These are phyloP conservation scores for Oxygymnocypris stewartii DNA, from an alignment of 2,113 vertebrate genomes.

Conservation along the genomic window DNA sequence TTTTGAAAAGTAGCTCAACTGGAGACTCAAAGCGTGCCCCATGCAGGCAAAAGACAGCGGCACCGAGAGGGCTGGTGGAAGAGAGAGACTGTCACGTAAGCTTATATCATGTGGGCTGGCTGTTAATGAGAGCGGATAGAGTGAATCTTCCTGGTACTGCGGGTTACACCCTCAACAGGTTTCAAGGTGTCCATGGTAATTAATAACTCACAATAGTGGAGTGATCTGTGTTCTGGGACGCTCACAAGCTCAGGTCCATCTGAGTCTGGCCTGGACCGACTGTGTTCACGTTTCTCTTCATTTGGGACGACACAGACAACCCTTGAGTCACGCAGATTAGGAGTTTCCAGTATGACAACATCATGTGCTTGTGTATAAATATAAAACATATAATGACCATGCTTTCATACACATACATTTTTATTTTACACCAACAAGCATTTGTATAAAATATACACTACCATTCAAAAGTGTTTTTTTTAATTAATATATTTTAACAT, in stretches of 20 bases:
- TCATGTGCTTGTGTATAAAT: neutral
- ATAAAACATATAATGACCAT: neutral
- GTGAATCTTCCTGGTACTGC: constrained; percentile 40
- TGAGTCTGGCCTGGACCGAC: neutral
- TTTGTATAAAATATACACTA: neutral
- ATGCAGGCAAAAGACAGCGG: neutral
- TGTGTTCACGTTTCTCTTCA: neutral
- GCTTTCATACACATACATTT: neutral
- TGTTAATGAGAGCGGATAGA: constrained; percentile 43
- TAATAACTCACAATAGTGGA: neutral
- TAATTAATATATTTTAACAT: neutral
- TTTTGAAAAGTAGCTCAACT: constrained; percentile 25
- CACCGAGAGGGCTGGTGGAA: neutral
- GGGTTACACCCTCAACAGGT: neutral
- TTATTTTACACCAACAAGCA: neutral
- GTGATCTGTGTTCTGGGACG: neutral
- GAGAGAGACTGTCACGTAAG: constrained; percentile 6
- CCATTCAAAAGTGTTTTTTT: neutral
- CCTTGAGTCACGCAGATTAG: neutral
- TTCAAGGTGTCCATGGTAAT: constrained; percentile 10
- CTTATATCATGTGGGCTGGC: constrained; percentile 6
- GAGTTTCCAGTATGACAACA: neutral
- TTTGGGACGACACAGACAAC: neutral
- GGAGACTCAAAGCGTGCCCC: neutral
- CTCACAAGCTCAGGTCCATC: constrained; percentile 18